Evolutionary conservation across 2,888 invertebrate genomes (phyloP), one percentile per base, ranked within the genome.

Genomic region (Herminia tarsipennalis): DNA sequence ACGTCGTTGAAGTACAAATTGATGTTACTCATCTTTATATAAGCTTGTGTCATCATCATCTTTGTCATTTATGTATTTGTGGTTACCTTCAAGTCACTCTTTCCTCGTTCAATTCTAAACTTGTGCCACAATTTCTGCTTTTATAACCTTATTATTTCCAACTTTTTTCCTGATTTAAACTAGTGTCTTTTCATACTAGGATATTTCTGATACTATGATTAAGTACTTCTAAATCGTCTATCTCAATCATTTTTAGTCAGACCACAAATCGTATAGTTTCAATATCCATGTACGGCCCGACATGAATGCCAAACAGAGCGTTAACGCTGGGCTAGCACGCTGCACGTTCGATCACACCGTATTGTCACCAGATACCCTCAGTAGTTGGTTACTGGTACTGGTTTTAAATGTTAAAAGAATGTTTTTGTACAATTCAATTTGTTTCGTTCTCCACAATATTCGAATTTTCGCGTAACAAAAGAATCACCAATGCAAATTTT

Each of bases 221-320:
- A n/a, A n/a, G n/a, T n/a, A n/a, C n/a, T n/a, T n/a, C n/a, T n/a
- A n/a, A 18, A 4, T 18, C 5, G 20, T 4, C 3, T 18, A 4
- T 18, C 20, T 18, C 20, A 18, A 4, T 18, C 5, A 16, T 41
- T 43, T 45, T 40, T 52, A 38, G 28, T 16, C 6, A 18, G 29
- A 33, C 10, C 21, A 44, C 30, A 33, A 35, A 40, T 41, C 25
- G 35, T 44, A 66, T 48, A 66, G 46, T 50, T 63, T 49, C 62
- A 33, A 65, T 65, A 56, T 51, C 52, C 60, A 66, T 53, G 59
- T 58, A 50, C 22, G 44, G 36, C 27, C 13, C 46, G 60, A 40
- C 67, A 64, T 38, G 59, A 66, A 69, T 83, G 72, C 70, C 57
- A 83, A 83, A 66, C 81, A 76, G 83, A 83, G 77, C 83, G 82